A percentile compares a stretch with the other conserved stretches of the same genome.
These are phyloP conservation scores for Matsumurasca onukii DNA, from an alignment of 1,140 invertebrate genomes.

Conservation along the genomic window DNA sequence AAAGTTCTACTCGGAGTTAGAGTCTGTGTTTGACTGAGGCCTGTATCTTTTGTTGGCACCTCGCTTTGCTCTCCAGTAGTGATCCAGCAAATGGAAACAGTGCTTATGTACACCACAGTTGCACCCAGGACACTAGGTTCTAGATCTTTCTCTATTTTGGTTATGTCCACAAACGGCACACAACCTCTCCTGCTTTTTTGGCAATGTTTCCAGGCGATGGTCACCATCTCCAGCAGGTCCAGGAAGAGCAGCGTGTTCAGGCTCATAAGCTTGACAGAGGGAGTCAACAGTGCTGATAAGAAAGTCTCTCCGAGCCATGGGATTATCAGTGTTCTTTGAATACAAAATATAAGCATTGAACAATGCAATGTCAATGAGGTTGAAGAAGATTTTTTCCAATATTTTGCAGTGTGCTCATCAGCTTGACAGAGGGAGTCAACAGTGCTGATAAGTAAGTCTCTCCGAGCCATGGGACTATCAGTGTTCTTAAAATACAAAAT, in stretches of 20 bases:
- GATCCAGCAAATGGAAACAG: constrained; percentile 9
- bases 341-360: constrained; percentile 17
- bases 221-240: background rate
- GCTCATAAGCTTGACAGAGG: background rate
- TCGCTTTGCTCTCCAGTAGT: constrained; percentile 8
- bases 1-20: background rate
- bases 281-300: background rate
- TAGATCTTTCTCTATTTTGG: background rate
- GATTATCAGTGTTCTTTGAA: constrained; percentile 18
- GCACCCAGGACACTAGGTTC: constrained; percentile 10
- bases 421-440: background rate
- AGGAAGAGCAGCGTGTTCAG: background rate
- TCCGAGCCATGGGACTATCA: constrained; percentile 1
- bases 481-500: constrained; percentile 21
- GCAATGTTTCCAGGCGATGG: background rate
- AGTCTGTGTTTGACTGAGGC: background rate
- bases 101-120: constrained; percentile 17
- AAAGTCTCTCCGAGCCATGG: constrained; percentile 1
- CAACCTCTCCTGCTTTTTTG: background rate
- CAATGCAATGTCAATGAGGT: background rate
- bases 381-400: constrained; percentile 18
- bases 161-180: background rate
- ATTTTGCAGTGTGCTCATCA: background rate
- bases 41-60: constrained; percentile 22
- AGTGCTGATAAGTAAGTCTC: background rate